A percentile compares a stretch with the other conserved stretches of the same genome.
phyloP scores from a whole-genome alignment of 1,140 invertebrate genomes.

The Gonioctena quinquepunctata region DNA sequence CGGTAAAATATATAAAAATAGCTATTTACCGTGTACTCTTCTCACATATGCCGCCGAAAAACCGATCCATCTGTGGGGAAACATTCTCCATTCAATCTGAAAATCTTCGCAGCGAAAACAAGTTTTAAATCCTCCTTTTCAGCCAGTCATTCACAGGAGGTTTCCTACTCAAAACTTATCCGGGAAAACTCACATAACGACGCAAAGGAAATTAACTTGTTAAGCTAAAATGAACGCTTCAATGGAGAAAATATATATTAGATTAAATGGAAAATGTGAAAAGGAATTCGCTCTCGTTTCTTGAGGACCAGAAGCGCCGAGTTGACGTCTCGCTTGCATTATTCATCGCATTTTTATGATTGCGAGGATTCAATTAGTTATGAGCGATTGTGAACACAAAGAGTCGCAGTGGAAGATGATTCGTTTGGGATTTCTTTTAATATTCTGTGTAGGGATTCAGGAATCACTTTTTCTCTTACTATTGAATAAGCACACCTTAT shows the following conservation, averaged over 20 bases:
- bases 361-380: background rate
- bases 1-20: too few species aligned
- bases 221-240: slow-evolving; percentile 18
- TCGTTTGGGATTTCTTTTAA: too few species aligned
- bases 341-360: background rate
- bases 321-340: background rate
- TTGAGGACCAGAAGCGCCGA: background rate
- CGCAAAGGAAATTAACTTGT: slow-evolving; percentile 16
- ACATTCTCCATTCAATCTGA: background rate
- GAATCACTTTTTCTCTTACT: too few species aligned
- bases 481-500: too few species aligned
- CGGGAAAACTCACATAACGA: slow-evolving; percentile 16
- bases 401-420: too few species aligned
- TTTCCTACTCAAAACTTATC: slow-evolving; percentile 15
- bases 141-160: slow-evolving; percentile 7
- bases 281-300: background rate
- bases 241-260: slow-evolving; percentile 10
- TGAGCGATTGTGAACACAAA: too few species aligned
- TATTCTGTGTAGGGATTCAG: too few species aligned
- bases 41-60: too few species aligned
- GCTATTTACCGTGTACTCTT: too few species aligned
- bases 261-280: slow-evolving; percentile 18
- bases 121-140: slow-evolving; percentile 17
- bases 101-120: background rate
- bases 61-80: too few species aligned